These are phyloP conservation scores for Drosophila parvula DNA, from an alignment of 1,140 invertebrate genomes.

Conservation along the genomic window DNA sequence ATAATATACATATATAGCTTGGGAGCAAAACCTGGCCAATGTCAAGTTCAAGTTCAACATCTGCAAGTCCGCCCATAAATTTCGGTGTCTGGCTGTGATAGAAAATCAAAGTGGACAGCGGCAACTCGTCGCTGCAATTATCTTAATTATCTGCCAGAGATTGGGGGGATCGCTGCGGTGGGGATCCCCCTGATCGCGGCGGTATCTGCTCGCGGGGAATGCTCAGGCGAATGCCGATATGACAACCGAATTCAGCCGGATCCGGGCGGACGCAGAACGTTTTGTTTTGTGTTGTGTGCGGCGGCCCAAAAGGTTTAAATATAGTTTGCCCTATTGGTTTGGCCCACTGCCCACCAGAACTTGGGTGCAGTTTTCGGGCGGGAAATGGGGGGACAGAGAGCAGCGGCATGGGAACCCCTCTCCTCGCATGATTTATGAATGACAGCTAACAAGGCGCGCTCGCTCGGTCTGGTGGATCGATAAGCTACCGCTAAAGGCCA, in stretches of 20 bases:
- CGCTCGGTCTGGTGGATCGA: slow-evolving; percentile 30
- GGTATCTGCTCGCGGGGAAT: slow-evolving; percentile 37
- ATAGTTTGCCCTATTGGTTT: slow-evolving; percentile 63
- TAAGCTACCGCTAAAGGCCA: slow-evolving; percentile 15
- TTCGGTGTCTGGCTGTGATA: slow-evolving; percentile 7
- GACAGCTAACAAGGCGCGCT: slow-evolving; percentile 64
- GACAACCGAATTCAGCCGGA: slow-evolving; percentile 70
- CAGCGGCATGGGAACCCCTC: not conserved
- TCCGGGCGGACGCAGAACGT: slow-evolving; percentile 49
- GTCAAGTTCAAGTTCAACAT: slow-evolving; percentile 65
- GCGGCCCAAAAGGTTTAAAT: slow-evolving; percentile 33
- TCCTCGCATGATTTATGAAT: slow-evolving; percentile 66
- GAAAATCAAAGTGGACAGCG: slow-evolving; percentile 46
- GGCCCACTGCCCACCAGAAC: slow-evolving; percentile 41
- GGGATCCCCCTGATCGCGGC: not conserved
- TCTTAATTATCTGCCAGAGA: slow-evolving; percentile 61
- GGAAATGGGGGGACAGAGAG: not conserved
- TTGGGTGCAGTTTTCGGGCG: not conserved
- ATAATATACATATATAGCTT: not conserved
- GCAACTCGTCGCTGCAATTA: slow-evolving; percentile 54
- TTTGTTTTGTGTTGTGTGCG: slow-evolving; percentile 18
- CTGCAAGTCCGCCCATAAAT: slow-evolving; percentile 43
- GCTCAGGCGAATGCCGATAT: slow-evolving; percentile 33
- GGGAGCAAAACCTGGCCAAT: slow-evolving; percentile 26
- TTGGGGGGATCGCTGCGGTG: slow-evolving; percentile 11